Evolutionary conservation across 1,140 invertebrate species (phyloP), one percentile per base, ranked within the genome.

Genomic region (Drosophila ogumai): DNA sequence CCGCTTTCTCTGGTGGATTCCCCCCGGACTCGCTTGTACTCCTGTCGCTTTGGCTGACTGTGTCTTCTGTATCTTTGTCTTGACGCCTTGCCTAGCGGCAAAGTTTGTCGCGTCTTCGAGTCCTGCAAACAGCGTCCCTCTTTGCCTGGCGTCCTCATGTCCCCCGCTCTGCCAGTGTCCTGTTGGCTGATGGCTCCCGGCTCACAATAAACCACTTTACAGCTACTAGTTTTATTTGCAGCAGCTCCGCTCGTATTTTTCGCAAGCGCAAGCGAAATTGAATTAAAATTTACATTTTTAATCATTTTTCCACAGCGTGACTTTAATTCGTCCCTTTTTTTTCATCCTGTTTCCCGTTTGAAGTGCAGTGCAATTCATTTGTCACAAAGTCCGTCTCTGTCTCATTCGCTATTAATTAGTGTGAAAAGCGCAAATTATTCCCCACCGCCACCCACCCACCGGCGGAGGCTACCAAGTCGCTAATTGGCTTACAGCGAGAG

Each of bases 211-310:
- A 84, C 84, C 84, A 87, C 80, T 87, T 84, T 84, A 81, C 68
- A 86, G 82, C 82, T 86, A 75, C 82, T 81, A 80, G 77, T 78
- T 77, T 52, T 50, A 44, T 60, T 59, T 65, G 67, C 68, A 59
- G 46, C 68, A 71, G 79, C 66, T 57, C 57, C 63, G 38, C 46
- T 63, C 64, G 46, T 72, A 56, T 76, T 79, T 78, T 69, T 63
- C 59, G 60, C 79, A 44, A 57, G 17, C 59, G 60, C 79, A 44
- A 57, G 17, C 57, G 73, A 78, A 87, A 87, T 88, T 84, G 80
- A 87, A 87, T 87, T 87, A 87, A 87, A 87, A 87, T 87, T 87
- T 88, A 87, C 84, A 87, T 87, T 87, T 87, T 87, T 87, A 87
- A 87, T 87, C 84, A 87, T 88, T 79, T 81, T 84, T 67, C 60